Evolutionary conservation across 2,797 vertebrate genomes (phyloP).

Genomic region (Helicolenus hilgendorfi): DNA sequence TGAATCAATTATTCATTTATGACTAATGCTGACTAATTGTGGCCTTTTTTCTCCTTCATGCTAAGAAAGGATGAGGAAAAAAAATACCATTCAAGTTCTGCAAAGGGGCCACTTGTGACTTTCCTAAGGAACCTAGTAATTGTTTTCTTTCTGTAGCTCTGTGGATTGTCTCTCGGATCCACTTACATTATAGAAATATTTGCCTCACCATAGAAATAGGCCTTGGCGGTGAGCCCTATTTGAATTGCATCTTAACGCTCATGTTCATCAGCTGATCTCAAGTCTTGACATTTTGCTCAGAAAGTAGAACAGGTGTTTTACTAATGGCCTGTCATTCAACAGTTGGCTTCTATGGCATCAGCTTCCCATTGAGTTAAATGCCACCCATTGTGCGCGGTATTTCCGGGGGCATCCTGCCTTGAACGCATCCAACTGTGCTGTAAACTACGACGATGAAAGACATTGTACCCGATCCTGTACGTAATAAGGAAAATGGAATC

Average conservation of each 20-base stretch:
- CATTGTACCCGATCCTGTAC: not conserved
- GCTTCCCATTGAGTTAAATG: slow-evolving; percentile 57
- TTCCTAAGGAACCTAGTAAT: slow-evolving; percentile 2
- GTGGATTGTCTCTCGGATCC: not conserved
- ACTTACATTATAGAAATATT: not conserved
- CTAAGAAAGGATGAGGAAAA: slow-evolving; percentile 35
- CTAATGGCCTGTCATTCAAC: slow-evolving; percentile 65
- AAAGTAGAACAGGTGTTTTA: slow-evolving; percentile 59
- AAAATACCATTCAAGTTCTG: slow-evolving; percentile 20
- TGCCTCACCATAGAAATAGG: not conserved
- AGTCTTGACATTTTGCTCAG: slow-evolving; percentile 60
- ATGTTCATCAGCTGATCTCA: slow-evolving; percentile 65
- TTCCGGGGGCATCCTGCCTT: slow-evolving; percentile 9
- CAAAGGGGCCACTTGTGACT: slow-evolving; percentile 6
- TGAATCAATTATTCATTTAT: slow-evolving; percentile 89
- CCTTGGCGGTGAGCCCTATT: slow-evolving; percentile 13
- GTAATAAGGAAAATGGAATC: not conserved
- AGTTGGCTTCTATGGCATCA: slow-evolving; percentile 46
- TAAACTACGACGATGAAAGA: not conserved
- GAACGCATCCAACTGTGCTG: not conserved
- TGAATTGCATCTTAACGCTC: slow-evolving; percentile 35
- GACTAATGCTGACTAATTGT: slow-evolving; percentile 88
- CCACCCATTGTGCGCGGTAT: slow-evolving; percentile 19
- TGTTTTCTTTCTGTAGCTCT: not conserved
- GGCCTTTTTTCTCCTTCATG: slow-evolving; percentile 51